Evolutionary conservation across 30 jellyfish, hydroid and myxozoan species (phyloP), one percentile per base, ranked within the genome.

Genomic region (Phacellophora camtschatica): DNA sequence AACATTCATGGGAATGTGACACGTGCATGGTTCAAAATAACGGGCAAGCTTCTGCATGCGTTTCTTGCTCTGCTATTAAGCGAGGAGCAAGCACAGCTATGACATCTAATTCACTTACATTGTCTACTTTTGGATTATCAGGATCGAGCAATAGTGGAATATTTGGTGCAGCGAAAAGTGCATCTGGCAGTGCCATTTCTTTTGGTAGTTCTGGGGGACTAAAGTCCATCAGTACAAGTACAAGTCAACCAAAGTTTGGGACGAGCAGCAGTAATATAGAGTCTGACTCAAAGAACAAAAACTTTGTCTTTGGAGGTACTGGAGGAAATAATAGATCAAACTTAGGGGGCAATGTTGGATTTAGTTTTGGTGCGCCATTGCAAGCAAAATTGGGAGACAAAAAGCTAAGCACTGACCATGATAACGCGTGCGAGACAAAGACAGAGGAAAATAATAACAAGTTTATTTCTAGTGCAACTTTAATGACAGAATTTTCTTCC

Each of bases 1-100:
- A 39, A 45, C 32, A 18, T 10, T 33, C 84, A 3, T 88, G 97
- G 97, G 95, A 88, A 23, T 88, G 97, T 49, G 77, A 77, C 13
- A 39, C 82, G 13, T 88, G 97, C 66, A 49, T 88, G 85, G 66
- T 88, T 23, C 34, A 0, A 15, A 88, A 88, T 59, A 48, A 70
- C 32, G 50, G 27, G 0, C 82, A 48, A 13, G 82, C 67, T 13
- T 43, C 62, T 3, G 66, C 49, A 27, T 88, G 97, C 63, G 78
- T 66, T n/a, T 81, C 95, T 19, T 88, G 97, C 56, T 56, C 74
- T 20, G n/a, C 89, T 0, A 64, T 81, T 13, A 84, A 84, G 25
- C 89, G 24, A 28, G 74, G 74, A 24, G 24, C 90, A 1, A 74
- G 86, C 33, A 66, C 82, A 8, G 49, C 82, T 23, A 45, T 34